These are phyloP conservation scores for Sminthurides bifidus DNA, from an alignment of 1,140 invertebrate species.

Conservation along the genomic window DNA sequence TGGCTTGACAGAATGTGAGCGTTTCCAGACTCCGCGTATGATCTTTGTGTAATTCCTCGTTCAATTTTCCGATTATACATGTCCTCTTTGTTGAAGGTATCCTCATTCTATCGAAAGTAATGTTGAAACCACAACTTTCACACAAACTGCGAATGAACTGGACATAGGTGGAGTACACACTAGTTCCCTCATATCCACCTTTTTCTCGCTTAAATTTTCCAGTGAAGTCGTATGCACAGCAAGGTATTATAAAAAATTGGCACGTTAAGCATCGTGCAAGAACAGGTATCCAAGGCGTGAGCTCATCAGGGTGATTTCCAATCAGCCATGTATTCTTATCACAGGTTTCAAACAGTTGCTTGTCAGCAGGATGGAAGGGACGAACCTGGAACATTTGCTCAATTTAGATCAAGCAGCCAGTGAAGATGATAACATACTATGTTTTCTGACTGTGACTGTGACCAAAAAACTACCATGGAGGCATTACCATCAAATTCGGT, in stretches of 20 bases:
- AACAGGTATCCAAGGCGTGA: conserved; percentile 95
- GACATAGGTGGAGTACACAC: conserved; percentile 73
- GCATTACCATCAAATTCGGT: conserved; percentile 38
- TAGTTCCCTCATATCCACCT: conserved; percentile 36
- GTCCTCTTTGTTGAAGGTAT: conserved; percentile 92
- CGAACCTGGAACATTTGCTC: not conserved
- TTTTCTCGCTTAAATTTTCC: conserved; percentile 60
- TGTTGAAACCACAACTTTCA: conserved; percentile 60
- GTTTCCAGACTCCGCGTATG: not conserved
- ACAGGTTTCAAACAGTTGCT: not conserved
- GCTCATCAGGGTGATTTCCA: conserved; percentile 96
- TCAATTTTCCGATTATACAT: conserved; percentile 56
- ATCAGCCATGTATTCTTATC: conserved; percentile 66
- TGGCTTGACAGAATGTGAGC: not conserved
- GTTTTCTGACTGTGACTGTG: not conserved
- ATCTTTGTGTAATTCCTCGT: not conserved
- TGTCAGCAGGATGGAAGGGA: not conserved
- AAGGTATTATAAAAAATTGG: conserved; percentile 83
- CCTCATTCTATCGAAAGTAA: conserved; percentile 65
- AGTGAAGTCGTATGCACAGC: conserved; percentile 84
- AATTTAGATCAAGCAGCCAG: no score
- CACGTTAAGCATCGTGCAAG: conserved; percentile 64
- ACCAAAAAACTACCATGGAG: not conserved
- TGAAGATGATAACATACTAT: no score
- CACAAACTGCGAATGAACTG: conserved; percentile 60